phyloP scores from a whole-genome alignment of 2,888 invertebrate genomes.

The Drosophila phalerata region DNA sequence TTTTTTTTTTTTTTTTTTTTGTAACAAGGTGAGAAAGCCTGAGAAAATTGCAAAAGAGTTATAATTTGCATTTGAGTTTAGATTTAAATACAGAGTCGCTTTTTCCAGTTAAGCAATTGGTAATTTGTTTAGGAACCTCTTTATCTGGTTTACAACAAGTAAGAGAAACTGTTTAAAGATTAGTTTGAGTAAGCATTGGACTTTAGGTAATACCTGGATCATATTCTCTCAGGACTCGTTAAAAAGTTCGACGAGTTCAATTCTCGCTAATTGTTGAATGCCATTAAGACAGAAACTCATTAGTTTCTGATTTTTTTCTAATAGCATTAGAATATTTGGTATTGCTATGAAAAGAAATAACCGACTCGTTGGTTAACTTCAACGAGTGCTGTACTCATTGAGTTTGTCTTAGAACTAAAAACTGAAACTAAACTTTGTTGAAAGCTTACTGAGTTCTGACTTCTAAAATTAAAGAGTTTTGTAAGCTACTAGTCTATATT shows the following conservation, averaged over 20 bases:
- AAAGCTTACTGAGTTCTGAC: neutral
- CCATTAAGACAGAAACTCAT: neutral
- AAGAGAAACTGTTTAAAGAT: neutral
- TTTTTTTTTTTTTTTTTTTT: neutral
- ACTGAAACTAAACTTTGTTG: too few species aligned
- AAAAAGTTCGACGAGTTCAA: neutral
- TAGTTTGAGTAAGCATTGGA: too few species aligned
- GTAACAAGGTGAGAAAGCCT: conserved; percentile 2
- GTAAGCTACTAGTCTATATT: neutral
- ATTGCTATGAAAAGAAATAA: too few species aligned
- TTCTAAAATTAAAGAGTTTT: neutral
- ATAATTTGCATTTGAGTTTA: neutral
- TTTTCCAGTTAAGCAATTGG: neutral
- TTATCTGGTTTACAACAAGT: neutral
- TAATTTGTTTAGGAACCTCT: neutral
- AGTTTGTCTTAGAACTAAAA: neutral
- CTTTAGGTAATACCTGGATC: too few species aligned
- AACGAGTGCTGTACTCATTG: neutral
- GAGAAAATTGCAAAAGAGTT: neutral
- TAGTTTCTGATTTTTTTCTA: too few species aligned
- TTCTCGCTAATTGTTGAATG: too few species aligned
- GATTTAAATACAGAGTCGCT: neutral
- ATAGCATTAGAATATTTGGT: too few species aligned
- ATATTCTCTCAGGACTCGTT: neutral
- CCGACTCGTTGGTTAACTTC: neutral